Evolutionary conservation across 2,113 vertebrate genomes (phyloP), one percentile per base, ranked within the genome.

Genomic region (Cryptomyrus ogoouensis): DNA sequence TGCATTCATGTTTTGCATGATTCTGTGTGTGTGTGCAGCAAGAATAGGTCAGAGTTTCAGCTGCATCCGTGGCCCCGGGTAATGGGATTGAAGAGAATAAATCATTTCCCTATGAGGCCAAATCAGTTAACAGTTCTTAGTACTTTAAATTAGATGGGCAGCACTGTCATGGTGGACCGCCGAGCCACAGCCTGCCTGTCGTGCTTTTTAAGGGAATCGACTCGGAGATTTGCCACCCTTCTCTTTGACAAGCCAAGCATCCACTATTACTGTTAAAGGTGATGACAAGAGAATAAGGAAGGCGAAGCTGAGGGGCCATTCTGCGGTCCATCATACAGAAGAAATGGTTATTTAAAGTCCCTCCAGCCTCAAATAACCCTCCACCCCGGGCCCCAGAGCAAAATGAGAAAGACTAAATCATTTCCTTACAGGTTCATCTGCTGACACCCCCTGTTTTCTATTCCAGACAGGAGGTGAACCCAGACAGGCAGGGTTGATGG

Each of bases 61-160:
- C 19, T 90, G 85, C 31, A 44, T 70, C 66, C 52, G 66, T 66
- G 58, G 8, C 58, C 44, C 21, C 74, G 1, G 17, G 58, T 88
- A 88, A 90, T 90, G 84, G 12, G 66, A 90, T 88, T 88, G 62
- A 42, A 50, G 5, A 70, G 83, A 58, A 87, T 90, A 80, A 90
- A 88, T 88, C 84, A 88, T 88, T 88, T 80, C 17, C 35, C 58
- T 77, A 46, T 44, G 27, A 70, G 47, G 39, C 85, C 47, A 47
- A 80, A 90, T 86, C 56, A 87, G 84, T 90, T 87, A 50, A 87
- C 44, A 70, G 46, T 58, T 87, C 42, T 46, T 44, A 85, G 80
- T 90, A 83, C n/a, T 83, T 53, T 56, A 90, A 86, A 87, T 87
- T 87, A 86, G 47, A 90, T 31, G 44, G 89, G 83, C 89, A 15